Percentiles rank a stretch among this genome's conserved stretches.
Conservation (phyloP, 2,113 vertebrate genomes). For the Oreocharis arfaki region DNA sequence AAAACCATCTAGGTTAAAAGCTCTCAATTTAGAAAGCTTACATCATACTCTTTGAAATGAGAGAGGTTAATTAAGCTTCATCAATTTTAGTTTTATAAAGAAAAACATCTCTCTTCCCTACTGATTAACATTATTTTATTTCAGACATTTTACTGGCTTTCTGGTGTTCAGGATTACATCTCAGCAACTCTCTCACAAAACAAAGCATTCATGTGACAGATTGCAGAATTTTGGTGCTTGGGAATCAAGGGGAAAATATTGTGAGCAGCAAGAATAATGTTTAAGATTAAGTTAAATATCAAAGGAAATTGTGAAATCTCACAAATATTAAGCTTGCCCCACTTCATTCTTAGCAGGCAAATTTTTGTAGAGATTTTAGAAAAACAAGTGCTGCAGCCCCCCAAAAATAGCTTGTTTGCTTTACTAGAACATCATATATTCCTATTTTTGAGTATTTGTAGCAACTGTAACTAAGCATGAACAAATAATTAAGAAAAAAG, state of each 20-base stretch:
- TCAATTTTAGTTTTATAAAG: neutral
- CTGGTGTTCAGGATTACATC: neutral
- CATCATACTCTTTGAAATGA: neutral
- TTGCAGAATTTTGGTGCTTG: neutral
- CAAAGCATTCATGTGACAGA: neutral
- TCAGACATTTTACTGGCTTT: neutral
- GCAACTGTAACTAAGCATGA: neutral
- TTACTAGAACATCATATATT: neutral
- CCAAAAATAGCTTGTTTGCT: neutral
- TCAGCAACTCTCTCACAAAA: neutral
- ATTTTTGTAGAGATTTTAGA: neutral
- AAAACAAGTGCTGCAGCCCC: neutral
- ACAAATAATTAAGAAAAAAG: neutral
- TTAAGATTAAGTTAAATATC: neutral
- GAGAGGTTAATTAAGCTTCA: neutral
- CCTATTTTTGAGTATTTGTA: neutral
- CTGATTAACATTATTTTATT: neutral
- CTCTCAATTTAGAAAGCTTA: neutral
- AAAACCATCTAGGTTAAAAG: neutral
- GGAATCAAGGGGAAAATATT: neutral
- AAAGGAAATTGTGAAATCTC: neutral
- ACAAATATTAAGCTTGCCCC: neutral
- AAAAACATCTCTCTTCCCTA: neutral
- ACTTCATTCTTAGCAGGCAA: neutral
- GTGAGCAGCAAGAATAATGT: neutral